These are phyloP conservation scores for Phengaris alcon DNA, from an alignment of 2,888 invertebrate genomes.

Conservation along the genomic window DNA sequence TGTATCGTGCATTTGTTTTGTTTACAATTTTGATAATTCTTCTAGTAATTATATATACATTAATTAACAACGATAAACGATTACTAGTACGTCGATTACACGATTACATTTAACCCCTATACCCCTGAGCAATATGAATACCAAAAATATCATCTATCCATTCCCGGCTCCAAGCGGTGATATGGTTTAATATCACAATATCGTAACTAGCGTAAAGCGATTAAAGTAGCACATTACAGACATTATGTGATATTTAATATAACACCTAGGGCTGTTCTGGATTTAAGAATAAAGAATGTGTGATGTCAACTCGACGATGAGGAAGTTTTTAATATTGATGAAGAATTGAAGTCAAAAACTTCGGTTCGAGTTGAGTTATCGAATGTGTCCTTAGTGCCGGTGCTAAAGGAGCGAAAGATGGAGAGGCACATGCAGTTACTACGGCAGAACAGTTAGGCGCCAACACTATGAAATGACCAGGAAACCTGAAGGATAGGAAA, in stretches of 20 bases:
- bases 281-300: not conserved
- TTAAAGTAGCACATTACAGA: slow-evolving; percentile 27
- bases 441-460: slow-evolving; percentile 49
- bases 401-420: slow-evolving; percentile 51
- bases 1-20: slow-evolving; percentile 74
- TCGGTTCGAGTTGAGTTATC: not conserved
- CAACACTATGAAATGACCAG: slow-evolving; percentile 48
- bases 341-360: slow-evolving; percentile 1
- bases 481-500: slow-evolving; percentile 46
- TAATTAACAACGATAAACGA: slow-evolving; percentile 52
- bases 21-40: slow-evolving; percentile 67
- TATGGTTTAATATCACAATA: slow-evolving; percentile 71
- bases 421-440: slow-evolving; percentile 65
- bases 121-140: slow-evolving; percentile 72
- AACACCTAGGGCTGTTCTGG: slow-evolving; percentile 15
- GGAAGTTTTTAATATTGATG: not conserved
- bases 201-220: slow-evolving; percentile 40
- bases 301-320: not conserved
- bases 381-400: slow-evolving; percentile 46
- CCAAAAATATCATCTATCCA: slow-evolving; percentile 69
- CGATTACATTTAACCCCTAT: slow-evolving; percentile 53
- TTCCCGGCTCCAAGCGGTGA: slow-evolving; percentile 64
- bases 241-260: slow-evolving; percentile 26
- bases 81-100: slow-evolving; percentile 47
- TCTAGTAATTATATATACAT: slow-evolving; percentile 55